These are phyloP conservation scores for Theretra japonica DNA, from an alignment of 2,888 invertebrate species.

Conservation along the genomic window DNA sequence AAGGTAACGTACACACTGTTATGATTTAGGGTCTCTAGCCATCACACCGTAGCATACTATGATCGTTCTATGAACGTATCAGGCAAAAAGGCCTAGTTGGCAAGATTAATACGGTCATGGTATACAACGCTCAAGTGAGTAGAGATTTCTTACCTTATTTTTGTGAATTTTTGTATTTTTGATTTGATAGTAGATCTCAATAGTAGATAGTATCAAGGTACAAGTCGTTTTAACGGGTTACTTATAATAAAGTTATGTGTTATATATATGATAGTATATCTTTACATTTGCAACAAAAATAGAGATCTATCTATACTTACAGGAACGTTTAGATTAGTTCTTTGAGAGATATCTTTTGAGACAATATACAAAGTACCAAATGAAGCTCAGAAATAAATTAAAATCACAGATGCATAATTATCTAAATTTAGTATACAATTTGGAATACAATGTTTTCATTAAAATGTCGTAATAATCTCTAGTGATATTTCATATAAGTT, in stretches of 20 bases:
- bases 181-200: slow-evolving; percentile 17
- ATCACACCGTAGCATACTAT: too few relatives aligned
- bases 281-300: slow-evolving; percentile 73
- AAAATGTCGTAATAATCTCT: slow-evolving; percentile 55
- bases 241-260: slow-evolving; percentile 12
- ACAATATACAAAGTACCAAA: slow-evolving; percentile 52
- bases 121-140: too few relatives aligned
- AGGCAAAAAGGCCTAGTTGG: too few relatives aligned
- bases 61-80: too few relatives aligned
- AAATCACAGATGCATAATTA: slow-evolving; percentile 79
- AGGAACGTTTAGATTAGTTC: slow-evolving; percentile 81
- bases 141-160: not conserved
- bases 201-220: slow-evolving; percentile 3
- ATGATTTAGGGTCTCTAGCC: not conserved
- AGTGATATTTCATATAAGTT: slow-evolving; percentile 56
- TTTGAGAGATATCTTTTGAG: slow-evolving; percentile 64
- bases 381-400: slow-evolving; percentile 78
- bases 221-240: slow-evolving; percentile 7
- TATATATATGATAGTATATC: slow-evolving; percentile 47
- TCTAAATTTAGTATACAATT: slow-evolving; percentile 74
- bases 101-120: too few relatives aligned
- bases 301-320: slow-evolving; percentile 83
- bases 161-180: slow-evolving; percentile 5
- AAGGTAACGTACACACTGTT: slow-evolving; percentile 27
- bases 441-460: slow-evolving; percentile 49